These are phyloP conservation scores for Macrobrachium rosenbergii DNA, from an alignment of 1,140 invertebrate species.

Conservation along the genomic window DNA sequence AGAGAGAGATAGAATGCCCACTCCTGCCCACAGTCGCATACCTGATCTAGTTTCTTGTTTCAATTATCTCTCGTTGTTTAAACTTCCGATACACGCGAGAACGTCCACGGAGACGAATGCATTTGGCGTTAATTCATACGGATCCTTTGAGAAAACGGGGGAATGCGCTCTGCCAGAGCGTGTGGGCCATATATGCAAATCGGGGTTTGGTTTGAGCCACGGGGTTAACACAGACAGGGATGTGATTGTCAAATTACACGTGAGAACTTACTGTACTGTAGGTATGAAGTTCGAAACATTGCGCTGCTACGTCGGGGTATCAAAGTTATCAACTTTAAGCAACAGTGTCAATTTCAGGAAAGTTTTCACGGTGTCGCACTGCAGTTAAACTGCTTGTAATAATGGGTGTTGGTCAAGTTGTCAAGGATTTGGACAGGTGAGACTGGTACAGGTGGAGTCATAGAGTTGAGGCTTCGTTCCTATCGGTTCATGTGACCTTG, in stretches of 20 bases:
- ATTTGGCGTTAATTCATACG: too few relatives aligned
- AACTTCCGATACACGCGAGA: too few relatives aligned
- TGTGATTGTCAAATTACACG: conserved; percentile 4
- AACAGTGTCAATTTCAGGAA: too few relatives aligned
- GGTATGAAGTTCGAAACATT: too few relatives aligned
- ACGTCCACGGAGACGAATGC: neutral
- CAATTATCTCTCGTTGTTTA: neutral
- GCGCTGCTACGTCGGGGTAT: too few relatives aligned
- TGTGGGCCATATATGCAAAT: conserved; percentile 11
- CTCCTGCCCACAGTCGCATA: conserved; percentile 36
- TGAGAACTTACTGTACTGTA: too few relatives aligned
- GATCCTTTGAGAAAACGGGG: too few relatives aligned
- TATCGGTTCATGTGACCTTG: neutral
- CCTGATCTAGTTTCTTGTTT: conserved; percentile 43
- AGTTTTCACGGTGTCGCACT: too few relatives aligned
- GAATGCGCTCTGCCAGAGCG: too few relatives aligned
- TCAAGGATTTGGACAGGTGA: conserved; percentile 23
- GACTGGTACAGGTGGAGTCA: conserved; percentile 6
- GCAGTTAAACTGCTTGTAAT: neutral
- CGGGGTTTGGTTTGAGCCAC: neutral
- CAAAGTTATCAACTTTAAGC: too few relatives aligned
- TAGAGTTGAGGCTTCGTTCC: neutral
- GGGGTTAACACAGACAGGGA: neutral
- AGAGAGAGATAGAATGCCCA: conserved; percentile 6
- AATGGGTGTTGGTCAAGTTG: neutral